Base-by-base conservation (phyloP, 2,888 invertebrate genomes). In the Euphydryas editha region DNA sequence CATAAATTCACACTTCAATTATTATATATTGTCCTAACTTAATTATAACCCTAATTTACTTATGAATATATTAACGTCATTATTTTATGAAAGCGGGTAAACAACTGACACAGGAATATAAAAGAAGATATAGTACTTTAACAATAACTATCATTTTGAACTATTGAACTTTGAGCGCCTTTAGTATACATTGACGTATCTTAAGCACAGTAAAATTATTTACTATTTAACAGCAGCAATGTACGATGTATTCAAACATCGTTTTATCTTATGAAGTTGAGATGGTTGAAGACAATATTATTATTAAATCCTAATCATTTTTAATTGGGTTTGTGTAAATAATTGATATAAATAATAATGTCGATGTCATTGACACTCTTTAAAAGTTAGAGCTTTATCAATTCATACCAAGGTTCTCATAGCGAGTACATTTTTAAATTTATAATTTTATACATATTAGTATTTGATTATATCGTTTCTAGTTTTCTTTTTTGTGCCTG, bases 91-190 rank as follows among this genome's bases (percentile, higher is more conserved):
- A 73, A 72, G 79, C 79, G 76, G 76, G 74, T 77, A 74, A 70
- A 67, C 78, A 73, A 87, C 86, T 87, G 81, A 81, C 75, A 68
- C 47, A 74, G 77, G 69, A 73, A 73, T 68, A 63, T 63, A 36
- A 30, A 68, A 62, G 20, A 56, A 18, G 20, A n/a, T 47, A 55
- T 51, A 39, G 18, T 39, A 62, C 57, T 60, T 20, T 24, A 42
- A 42, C 36, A 20, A 18, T 17, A 17, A 20, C 11, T 3, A 20
- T 51, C 1, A 18, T 7, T 21, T 36, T 44, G 51, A 20, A 13
- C 49, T 49, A 42, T 51, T 44, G 36, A 11, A 58, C n/a, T 3
- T 8, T 17, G 15, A 13, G n/a, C 13, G 18, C 4, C 17, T 44
- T 44, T 56, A 17, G 17, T 59, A 20, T 72, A 63, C 69, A 71